Conservation (phyloP, 1,140 invertebrate species). For the Cotesia chilonis region DNA sequence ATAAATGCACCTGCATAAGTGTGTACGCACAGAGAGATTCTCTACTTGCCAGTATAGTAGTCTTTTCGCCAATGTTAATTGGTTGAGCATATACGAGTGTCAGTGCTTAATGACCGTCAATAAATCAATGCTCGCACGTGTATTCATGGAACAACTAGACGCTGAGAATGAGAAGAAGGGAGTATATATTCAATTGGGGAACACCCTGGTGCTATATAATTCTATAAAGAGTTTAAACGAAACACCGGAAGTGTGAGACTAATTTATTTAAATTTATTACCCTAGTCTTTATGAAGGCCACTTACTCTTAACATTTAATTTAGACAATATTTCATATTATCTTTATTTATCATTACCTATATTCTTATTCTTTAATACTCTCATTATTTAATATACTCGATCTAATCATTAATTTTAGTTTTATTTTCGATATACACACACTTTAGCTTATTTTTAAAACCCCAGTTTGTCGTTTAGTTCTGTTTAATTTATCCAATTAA, state of each 20-base stretch:
- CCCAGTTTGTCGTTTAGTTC: too few species aligned
- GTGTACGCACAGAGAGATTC: background rate
- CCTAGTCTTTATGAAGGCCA: slow-evolving; percentile 8
- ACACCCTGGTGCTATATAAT: slow-evolving; percentile 23
- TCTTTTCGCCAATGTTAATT: slow-evolving; percentile 30
- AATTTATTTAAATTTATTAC: slow-evolving; percentile 28
- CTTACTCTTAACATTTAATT: slow-evolving; percentile 17
- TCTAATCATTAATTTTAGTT: too few species aligned
- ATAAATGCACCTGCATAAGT: slow-evolving; percentile 36
- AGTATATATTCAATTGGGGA: slow-evolving; percentile 28
- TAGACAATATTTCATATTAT: slow-evolving; percentile 7
- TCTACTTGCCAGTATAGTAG: background rate
- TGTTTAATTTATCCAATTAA: too few species aligned
- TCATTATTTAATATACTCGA: background rate
- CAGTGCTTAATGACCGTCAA: slow-evolving; percentile 33
- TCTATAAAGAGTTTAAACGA: slow-evolving; percentile 17
- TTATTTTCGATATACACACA: too few species aligned
- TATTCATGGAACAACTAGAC: slow-evolving; percentile 26
- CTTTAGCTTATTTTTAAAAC: too few species aligned
- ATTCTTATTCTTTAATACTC: background rate
- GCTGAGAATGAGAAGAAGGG: background rate
- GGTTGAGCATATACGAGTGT: slow-evolving; percentile 26
- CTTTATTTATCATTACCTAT: background rate
- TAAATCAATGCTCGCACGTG: slow-evolving; percentile 27
- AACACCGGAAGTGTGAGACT: slow-evolving; percentile 26